These are phyloP conservation scores for Xiphydria camelus DNA, from an alignment of 2,888 invertebrate species.

Conservation along the genomic window DNA sequence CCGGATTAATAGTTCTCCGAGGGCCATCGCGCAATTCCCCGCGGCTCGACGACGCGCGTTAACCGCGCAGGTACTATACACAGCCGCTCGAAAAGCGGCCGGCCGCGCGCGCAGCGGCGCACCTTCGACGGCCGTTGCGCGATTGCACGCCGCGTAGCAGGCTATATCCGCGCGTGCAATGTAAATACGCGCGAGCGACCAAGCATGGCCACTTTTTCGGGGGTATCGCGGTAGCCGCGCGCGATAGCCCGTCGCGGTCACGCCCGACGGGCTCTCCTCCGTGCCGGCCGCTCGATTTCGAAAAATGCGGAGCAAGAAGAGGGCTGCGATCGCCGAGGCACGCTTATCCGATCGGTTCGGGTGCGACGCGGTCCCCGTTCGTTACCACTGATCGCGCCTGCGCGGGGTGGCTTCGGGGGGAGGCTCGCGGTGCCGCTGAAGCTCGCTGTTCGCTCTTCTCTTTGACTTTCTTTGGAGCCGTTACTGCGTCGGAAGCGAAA, in stretches of 20 bases:
- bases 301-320: slow-evolving; percentile 24
- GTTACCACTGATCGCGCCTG: too few species aligned
- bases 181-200: slow-evolving; percentile 42
- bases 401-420: too few species aligned
- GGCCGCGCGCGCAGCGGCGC: not conserved
- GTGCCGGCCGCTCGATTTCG: slow-evolving; percentile 36
- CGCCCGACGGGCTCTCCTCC: slow-evolving; percentile 37
- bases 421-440: too few species aligned
- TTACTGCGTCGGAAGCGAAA: too few species aligned
- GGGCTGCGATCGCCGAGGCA: not conserved
- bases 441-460: too few species aligned
- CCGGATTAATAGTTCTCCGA: too few species aligned
- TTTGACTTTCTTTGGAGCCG: too few species aligned
- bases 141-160: slow-evolving; percentile 6
- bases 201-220: slow-evolving; percentile 44
- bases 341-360: not conserved
- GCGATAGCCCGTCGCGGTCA: too few species aligned
- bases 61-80: too few species aligned
- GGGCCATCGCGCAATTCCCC: too few species aligned
- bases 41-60: too few species aligned
- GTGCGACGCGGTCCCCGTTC: too few species aligned
- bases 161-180: slow-evolving; percentile 21
- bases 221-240: slow-evolving; percentile 41
- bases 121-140: not conserved
- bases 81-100: not conserved